A percentile compares a stretch with the other conserved stretches of the same genome.
These are phyloP conservation scores for Ferrisia virgata DNA, from an alignment of 2,888 invertebrate species.

Conservation along the genomic window DNA sequence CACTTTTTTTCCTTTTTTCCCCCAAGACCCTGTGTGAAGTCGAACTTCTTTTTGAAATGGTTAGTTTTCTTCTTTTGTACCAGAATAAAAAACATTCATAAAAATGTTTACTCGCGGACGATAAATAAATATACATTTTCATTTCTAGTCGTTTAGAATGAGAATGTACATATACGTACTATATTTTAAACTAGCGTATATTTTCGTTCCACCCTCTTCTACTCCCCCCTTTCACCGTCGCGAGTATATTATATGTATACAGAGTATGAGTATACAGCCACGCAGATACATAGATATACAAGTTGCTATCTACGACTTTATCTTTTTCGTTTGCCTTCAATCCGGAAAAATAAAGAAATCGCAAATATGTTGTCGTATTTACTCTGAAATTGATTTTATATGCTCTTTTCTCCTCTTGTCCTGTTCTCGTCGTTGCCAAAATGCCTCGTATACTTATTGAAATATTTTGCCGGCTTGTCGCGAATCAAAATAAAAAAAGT, in stretches of 20 bases:
- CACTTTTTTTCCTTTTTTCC: neutral
- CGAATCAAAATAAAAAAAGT: neutral
- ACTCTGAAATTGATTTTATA: conserved; percentile 30
- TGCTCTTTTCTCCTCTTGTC: neutral
- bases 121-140: conserved; percentile 34
- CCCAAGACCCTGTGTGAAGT: neutral
- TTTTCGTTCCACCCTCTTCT: neutral
- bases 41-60: neutral
- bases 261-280: neutral
- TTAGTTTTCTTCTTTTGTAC: neutral
- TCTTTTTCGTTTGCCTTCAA: conserved; percentile 13
- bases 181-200: neutral
- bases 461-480: neutral
- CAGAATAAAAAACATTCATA: neutral
- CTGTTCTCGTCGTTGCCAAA: neutral
- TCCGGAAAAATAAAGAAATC: neutral
- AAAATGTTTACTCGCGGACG: conserved; percentile 27
- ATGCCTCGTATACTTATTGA: neutral
- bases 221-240: too few relatives aligned
- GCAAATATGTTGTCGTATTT: conserved; percentile 20
- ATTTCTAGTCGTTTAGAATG: conserved; percentile 28
- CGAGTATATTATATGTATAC: neutral
- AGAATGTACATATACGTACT: neutral
- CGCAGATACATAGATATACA: too few relatives aligned
- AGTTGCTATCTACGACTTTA: neutral